Evolutionary conservation across 2,113 vertebrate species (phyloP), one percentile per base, ranked within the genome.

Genomic region (Edolisoma coerulescens): DNA sequence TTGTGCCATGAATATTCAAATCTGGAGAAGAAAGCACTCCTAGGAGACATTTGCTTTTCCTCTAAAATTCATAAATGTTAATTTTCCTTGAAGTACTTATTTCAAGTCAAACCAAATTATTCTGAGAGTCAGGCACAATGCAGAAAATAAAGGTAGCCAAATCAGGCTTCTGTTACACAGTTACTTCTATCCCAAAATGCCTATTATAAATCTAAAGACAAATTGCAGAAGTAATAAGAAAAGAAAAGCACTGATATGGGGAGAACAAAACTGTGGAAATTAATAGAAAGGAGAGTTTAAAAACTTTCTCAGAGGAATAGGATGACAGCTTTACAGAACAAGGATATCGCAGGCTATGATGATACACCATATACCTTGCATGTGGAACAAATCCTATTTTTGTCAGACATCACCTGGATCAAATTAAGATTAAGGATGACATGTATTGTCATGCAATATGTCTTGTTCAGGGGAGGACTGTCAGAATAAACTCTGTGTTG

Each of bases 291-390:
- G 2, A 59, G 26, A 49, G 8, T 78, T 84, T 24, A 42, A 74
- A 82, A 44, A 7, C 6, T 35, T 79, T 33, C 21, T 75, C 3
- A 33, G 56, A 59, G 8, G 22, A 27, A 50, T 0, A 42, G 18
- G 30, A 52, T 65, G n/a, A 37, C 32, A 94, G 13, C 22, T 91
- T 67, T 70, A 53, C 27, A 70, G 39, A 93, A 37, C 1, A 37
- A 77, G 27, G 18, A 52, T 69, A 52, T 10, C 0, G 2, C 50
- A 65, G 42, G 6, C 20, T 74, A 26, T 1, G 1, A 6, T 10
- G 13, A 20, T 37, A n/a, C 4, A 23, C 5, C 32, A 30, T 41
- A 73, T 2, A 2, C 10, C 2, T 69, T 47, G 23, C 15, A 33
- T 28, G 28, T 63, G 21, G 59, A 84, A 93, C 11, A 87, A 84